Evolutionary conservation across 2,113 vertebrate species (phyloP), one percentile per base, ranked within the genome.

Genomic region (Daphoenositta chrysoptera): DNA sequence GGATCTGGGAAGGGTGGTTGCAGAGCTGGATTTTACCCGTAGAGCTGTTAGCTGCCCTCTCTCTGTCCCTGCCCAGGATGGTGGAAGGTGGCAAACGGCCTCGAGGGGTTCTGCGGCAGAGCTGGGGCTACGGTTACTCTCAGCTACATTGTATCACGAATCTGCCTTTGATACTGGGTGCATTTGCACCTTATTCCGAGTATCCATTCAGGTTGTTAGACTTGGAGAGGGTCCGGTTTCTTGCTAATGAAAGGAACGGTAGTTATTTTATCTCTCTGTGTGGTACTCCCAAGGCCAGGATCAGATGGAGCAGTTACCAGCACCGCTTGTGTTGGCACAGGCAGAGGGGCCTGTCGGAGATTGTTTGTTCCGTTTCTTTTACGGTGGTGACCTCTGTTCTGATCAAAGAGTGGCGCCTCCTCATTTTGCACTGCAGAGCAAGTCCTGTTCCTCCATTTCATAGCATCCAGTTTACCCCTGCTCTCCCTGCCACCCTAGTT

Each of bases 81-180:
- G 40, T 2, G 1, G 3, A 1, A 20, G 16, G 23, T 16, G 40
- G 44, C 81, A 56, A 39, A 4, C 2, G 17, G 47, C 65, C 17
- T 4, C 0, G 0, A 9, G 9, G 14, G 23, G 0, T 3, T 26
- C 22, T 1, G 1, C 48, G 0, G 0, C 26, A 1, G 65, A 39
- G 65, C 50, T 15, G 6, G 23, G 24, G 27, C 51, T 23, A n/a
- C 5, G 1, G 11, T 30, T 14, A 13, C 2, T 1, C 57, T 31
- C 35, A 0, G 3, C 31, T 20, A 15, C 2, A 2, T 1, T 40
- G 47, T 35, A n/a, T 50, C 50, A 16, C 39, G 23, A 5, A 15
- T 2, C 53, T 26, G 56, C 35, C 5, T 19, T 20, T 19, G 35
- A 13, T 1, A 6, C 50, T 2, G 26, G 15, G 11, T 18, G 9